Evolutionary conservation across 2,888 invertebrate species (phyloP), one percentile per base, ranked within the genome.

Genomic region (Drosophila neutralis): DNA sequence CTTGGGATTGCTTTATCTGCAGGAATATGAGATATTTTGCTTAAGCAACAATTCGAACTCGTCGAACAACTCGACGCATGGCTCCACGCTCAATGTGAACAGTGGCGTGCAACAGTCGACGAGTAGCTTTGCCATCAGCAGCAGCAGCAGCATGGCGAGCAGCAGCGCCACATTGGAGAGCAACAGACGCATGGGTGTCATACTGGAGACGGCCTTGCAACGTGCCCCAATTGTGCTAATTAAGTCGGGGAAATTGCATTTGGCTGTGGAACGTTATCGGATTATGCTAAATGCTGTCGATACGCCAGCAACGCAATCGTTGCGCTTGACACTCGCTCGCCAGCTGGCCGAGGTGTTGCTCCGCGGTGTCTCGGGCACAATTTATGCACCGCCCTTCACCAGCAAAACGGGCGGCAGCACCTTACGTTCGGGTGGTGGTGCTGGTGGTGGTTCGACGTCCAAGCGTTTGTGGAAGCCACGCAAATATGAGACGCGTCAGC

Each of bases 291-390:
- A 96, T 80, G 97, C 98, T 4, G 96, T 98, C 66, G 99, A 99
- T 93, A 96, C 98, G 2, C 95, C 96, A 88, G 95, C 97, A 31
- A 97, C 98, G 78, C 96, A 97, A 92, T 95, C 96, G 87, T 93
- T 98, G 78, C 95, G 98, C 54, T 94, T 98, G 77, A 97, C 97
- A 64, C 94, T 98, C 67, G 96, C 98, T 51, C 94, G 98, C 24
- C 98, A 98, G 92, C 94, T 99, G 83, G 98, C 98, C 0, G 98
- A 98, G 93, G 95, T 98, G 48, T 94, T 99, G 52, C 93, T 98
- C 88, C 94, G 98, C 35, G 98, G 97, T 7, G 95, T 97, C 63
- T 96, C 96, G 18, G 96, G 96, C 60, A 96, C 94, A 35, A 94
- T 95, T 89, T 97, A 95, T 93, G 94, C 92, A 88, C 94, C 94